Conservation (phyloP, 2,888 invertebrate genomes). For the Andrena minutula region DNA sequence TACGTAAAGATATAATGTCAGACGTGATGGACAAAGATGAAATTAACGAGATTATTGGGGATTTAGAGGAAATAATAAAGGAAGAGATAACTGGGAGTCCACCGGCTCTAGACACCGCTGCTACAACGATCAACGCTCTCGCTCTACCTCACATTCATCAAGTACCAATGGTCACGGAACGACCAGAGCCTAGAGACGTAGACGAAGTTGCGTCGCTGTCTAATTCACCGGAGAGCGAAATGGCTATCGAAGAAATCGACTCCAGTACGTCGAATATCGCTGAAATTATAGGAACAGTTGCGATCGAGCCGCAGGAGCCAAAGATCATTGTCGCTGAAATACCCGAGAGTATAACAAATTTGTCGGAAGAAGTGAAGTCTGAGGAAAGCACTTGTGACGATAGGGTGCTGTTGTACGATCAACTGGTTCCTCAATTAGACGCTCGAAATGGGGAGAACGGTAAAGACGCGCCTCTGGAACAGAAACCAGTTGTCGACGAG, state of each 20-base stretch:
- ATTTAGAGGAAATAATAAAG: slow-evolving; percentile 83
- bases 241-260: slow-evolving; percentile 86
- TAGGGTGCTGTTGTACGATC: slow-evolving; percentile 45
- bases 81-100: slow-evolving; percentile 82
- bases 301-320: slow-evolving; percentile 75
- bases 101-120: slow-evolving; percentile 65
- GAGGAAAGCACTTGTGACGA: slow-evolving; percentile 55
- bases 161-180: slow-evolving; percentile 68
- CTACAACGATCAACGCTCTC: slow-evolving; percentile 55
- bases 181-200: slow-evolving; percentile 84
- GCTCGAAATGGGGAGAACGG: slow-evolving; percentile 45
- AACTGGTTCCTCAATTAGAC: slow-evolving; percentile 52
- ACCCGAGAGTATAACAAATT: slow-evolving; percentile 51
- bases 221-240: slow-evolving; percentile 86
- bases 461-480: slow-evolving; percentile 43
- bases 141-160: slow-evolving; percentile 64
- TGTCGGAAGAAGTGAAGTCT: slow-evolving; percentile 49
- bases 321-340: slow-evolving; percentile 71
- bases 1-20: slow-evolving; percentile 81
- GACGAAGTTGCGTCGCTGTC: slow-evolving; percentile 85
- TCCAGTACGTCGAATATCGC: slow-evolving; percentile 86
- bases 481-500: slow-evolving; percentile 57
- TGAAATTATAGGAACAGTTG: slow-evolving; percentile 85
- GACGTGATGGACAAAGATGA: slow-evolving; percentile 83
- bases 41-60: slow-evolving; percentile 83